Conservation (phyloP, 2,888 invertebrate genomes). For the Bibio marci region DNA sequence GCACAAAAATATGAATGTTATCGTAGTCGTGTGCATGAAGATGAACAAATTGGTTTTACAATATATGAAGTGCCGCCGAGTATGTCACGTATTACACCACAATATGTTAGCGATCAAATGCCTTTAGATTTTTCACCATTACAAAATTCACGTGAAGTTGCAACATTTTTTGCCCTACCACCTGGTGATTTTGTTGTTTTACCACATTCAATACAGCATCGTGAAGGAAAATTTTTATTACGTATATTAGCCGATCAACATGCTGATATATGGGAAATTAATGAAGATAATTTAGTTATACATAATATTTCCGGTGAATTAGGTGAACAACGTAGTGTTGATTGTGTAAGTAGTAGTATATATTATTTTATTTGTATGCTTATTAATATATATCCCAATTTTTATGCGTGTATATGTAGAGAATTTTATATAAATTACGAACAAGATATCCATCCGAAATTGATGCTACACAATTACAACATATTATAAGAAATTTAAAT, state of each 20-base stretch:
- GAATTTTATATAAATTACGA: slow-evolving; percentile 13
- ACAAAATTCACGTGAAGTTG: slow-evolving; percentile 40
- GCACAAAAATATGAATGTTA: slow-evolving; percentile 44
- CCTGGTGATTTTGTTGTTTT: slow-evolving; percentile 58
- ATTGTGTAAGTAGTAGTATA: slow-evolving; percentile 30
- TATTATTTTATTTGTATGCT: slow-evolving; percentile 6
- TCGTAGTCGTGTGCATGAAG: slow-evolving; percentile 26
- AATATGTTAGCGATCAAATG: slow-evolving; percentile 38
- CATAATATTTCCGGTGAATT: slow-evolving; percentile 43
- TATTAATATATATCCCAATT: background rate
- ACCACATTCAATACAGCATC: slow-evolving; percentile 48
- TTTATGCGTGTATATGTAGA: slow-evolving; percentile 5
- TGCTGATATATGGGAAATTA: slow-evolving; percentile 60
- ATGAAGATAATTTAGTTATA: slow-evolving; percentile 55
- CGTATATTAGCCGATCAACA: slow-evolving; percentile 54
- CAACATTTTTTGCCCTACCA: slow-evolving; percentile 55
- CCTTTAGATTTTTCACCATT: slow-evolving; percentile 13
- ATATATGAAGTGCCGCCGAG: slow-evolving; percentile 50
- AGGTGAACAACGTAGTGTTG: slow-evolving; percentile 34
- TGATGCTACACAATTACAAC: slow-evolving; percentile 40
- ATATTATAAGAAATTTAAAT: slow-evolving; percentile 38
- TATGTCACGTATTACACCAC: slow-evolving; percentile 39
- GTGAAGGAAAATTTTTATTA: slow-evolving; percentile 52
- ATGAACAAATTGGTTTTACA: slow-evolving; percentile 48
- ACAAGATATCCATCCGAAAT: slow-evolving; percentile 40